These are phyloP conservation scores for Aurelia sp. DNA, from an alignment of 30 jellyfish, hydroid and myxozoan species.

Conservation along the genomic window DNA sequence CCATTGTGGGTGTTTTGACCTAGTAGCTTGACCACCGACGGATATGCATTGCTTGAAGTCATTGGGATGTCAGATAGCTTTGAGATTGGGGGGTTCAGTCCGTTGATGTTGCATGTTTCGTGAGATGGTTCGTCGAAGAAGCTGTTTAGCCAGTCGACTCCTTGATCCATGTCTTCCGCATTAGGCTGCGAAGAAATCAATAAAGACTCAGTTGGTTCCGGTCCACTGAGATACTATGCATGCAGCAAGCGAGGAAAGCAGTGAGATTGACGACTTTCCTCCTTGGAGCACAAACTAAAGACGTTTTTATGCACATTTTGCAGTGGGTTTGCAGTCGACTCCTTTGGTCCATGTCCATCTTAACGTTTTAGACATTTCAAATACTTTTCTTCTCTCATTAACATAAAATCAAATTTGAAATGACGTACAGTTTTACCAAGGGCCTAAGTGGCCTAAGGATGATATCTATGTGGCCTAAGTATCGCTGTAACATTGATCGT, in stretches of 20 bases:
- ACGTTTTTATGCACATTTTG: too few relatives aligned
- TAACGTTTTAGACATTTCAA: too few relatives aligned
- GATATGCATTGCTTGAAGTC: conserved; percentile 35
- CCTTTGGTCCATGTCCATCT: too few relatives aligned
- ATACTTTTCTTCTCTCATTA: too few relatives aligned
- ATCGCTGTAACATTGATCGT: too few relatives aligned
- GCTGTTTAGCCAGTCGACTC: conserved; percentile 97
- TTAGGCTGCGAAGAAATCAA: conserved; percentile 70
- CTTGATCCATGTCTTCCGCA: conserved; percentile 86
- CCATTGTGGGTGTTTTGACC: conserved; percentile 21
- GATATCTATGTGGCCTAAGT: too few relatives aligned
- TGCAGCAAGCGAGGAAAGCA: not conserved
- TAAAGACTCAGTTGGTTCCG: not conserved
- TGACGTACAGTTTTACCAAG: too few relatives aligned
- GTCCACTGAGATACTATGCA: not conserved
- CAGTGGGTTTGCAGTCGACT: too few relatives aligned
- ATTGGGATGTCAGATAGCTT: conserved; percentile 69
- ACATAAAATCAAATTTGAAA: too few relatives aligned
- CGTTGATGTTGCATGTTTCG: conserved; percentile 83
- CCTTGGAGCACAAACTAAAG: too few relatives aligned
- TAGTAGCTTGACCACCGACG: conserved; percentile 53
- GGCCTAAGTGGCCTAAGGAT: too few relatives aligned
- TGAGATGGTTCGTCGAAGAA: conserved; percentile 95
- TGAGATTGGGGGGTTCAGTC: conserved; percentile 85
- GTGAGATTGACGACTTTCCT: not conserved